Conservation (phyloP, 2,113 vertebrate species). For the Tenrec ecaudatus region DNA sequence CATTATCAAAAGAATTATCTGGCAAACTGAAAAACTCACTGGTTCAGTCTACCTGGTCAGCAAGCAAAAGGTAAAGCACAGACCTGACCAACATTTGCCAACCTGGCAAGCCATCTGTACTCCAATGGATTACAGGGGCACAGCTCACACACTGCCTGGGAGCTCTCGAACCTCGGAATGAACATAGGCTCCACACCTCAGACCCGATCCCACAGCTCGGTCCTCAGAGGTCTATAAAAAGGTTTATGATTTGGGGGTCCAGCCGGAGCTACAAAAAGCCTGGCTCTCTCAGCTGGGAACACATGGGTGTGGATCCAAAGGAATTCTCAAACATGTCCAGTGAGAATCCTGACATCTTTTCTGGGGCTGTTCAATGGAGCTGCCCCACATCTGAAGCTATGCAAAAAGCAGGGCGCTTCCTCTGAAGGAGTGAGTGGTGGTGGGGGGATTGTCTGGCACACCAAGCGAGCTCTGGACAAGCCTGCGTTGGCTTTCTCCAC, state of each 20-base stretch:
- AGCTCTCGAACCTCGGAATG: not conserved
- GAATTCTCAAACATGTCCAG: constrained; percentile 37
- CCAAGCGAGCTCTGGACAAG: not conserved
- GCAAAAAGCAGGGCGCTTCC: not conserved
- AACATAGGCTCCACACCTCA: not conserved
- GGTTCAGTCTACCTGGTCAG: not conserved
- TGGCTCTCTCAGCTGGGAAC: not conserved
- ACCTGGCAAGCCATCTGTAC: not conserved
- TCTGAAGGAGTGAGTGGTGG: not conserved
- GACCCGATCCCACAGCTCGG: not conserved
- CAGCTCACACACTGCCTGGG: not conserved
- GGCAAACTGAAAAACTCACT: not conserved
- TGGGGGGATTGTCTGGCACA: not conserved
- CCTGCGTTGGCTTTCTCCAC: not conserved
- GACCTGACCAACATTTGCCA: not conserved
- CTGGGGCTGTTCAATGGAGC: not conserved
- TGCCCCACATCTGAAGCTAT: not conserved
- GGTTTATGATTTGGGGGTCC: not conserved
- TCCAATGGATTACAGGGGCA: not conserved
- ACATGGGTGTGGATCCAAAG: not conserved
- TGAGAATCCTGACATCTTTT: not conserved
- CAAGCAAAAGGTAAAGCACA: not conserved
- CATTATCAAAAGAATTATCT: not conserved
- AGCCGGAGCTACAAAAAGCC: too few relatives aligned
- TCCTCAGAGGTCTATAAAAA: not conserved